Evolutionary conservation across 2,888 invertebrate species (phyloP), one percentile per base, ranked within the genome.

Genomic region (Thecophora atra): DNA sequence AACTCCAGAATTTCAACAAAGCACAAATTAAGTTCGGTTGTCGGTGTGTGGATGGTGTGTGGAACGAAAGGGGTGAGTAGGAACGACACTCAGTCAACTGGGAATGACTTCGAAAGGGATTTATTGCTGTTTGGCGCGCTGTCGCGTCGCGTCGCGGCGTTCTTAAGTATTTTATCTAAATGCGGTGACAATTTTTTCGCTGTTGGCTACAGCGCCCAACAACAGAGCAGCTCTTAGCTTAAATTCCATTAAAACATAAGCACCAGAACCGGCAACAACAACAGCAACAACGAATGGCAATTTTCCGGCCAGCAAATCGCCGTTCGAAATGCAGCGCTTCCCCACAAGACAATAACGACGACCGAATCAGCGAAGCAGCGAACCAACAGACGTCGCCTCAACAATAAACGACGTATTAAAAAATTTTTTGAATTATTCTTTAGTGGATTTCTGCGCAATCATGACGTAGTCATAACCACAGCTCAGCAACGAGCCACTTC

Each of bases 271-370:
- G 8, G 28, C 58, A 58, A 13, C 58, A 58, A 58, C 24, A 26
- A 58, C 28, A 28, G 13, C 56, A n/a, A 24, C 56, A 58, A 58
- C 44, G 21, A 15, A 15, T 24, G 44, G 44, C 42, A 63, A 44
- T 63, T 63, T 42, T 63, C 63, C 63, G 62, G 37, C 62, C 37
- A 30, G n/a, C 62, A 37, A 63, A 63, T 13, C 58, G 58, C 26
- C 11, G 58, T 28, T 28, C 54, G 26, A 28, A 58, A 58, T 26
- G 8, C n/a, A 47, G 47, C 17, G 47, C 47, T 11, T 8, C 6
- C 8, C 7, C 21, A 54, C 21, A 19, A 54, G 24, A 54, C 24
- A 54, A 54, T 58, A 15, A 58, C 26, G 26, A 58, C 58, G 11
- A 63, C 42, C 63, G 42, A 15, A 19, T 7, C 21, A 11, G 13